Evolutionary conservation across 2,797 vertebrate species (phyloP).

Genomic region (Labeo calbasu): DNA sequence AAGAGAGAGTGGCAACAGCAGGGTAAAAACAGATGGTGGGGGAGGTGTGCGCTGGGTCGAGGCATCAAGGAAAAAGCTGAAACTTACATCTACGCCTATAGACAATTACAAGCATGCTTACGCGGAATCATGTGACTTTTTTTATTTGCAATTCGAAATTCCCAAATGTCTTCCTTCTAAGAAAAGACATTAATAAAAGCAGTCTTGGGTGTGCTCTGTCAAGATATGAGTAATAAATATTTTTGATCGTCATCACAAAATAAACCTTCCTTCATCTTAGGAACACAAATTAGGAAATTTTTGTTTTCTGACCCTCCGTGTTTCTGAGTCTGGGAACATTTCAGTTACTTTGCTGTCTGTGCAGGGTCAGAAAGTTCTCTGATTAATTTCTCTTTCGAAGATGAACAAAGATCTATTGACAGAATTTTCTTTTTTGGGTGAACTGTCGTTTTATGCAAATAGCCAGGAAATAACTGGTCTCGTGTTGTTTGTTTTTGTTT

Average conservation of each 20-base stretch:
- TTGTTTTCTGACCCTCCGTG: no score
- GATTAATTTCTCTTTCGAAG: no score
- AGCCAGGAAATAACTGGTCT: no score
- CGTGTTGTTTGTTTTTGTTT: no score
- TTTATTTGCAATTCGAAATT: neutral
- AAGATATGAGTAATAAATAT: neutral
- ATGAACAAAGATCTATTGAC: no score
- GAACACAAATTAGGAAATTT: no score
- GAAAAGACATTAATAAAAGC: neutral
- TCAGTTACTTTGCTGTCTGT: no score
- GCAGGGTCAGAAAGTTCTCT: no score
- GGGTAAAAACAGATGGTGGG: conserved; percentile 38
- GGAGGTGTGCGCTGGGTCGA: conserved; percentile 8
- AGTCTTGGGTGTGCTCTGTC: neutral
- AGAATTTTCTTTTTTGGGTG: no score
- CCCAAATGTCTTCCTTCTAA: neutral
- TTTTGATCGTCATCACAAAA: neutral
- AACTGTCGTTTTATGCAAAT: neutral
- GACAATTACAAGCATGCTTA: conserved; percentile 19
- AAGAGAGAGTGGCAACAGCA: neutral
- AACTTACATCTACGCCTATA: neutral
- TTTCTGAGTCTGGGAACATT: no score
- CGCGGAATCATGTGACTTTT: neutral
- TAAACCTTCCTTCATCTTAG: no score
- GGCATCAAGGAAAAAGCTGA: conserved; percentile 20